These are phyloP conservation scores for Anabacerthia variegaticeps DNA, from an alignment of 2,797 vertebrate genomes.

Conservation along the genomic window DNA sequence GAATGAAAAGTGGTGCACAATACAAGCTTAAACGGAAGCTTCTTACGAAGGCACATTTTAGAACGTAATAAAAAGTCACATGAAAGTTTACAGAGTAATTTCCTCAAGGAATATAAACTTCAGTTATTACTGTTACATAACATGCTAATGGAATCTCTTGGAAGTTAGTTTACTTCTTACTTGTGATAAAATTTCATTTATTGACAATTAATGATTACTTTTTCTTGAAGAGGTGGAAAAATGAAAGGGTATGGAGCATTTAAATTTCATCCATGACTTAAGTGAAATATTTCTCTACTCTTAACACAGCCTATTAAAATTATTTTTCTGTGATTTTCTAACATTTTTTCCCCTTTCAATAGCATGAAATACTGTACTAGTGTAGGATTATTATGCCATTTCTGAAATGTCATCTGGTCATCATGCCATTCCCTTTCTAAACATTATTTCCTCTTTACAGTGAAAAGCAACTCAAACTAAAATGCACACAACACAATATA, in stretches of 20 bases:
- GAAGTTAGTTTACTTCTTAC: not conserved
- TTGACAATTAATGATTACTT: not conserved
- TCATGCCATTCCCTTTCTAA: not conserved
- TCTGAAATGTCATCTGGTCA: not conserved
- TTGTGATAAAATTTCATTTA: not conserved
- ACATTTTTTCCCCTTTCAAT: not conserved
- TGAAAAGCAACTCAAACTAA: not conserved
- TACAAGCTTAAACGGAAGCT: not conserved
- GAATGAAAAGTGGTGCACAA: not conserved
- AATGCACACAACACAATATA: not conserved
- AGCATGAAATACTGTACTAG: not conserved
- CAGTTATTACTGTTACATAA: not conserved
- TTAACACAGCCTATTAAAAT: not conserved
- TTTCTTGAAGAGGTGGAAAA: not conserved
- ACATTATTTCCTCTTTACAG: not conserved
- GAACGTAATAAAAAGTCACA: not conserved
- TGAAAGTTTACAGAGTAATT: not conserved
- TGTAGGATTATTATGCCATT: not conserved
- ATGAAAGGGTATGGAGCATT: not conserved
- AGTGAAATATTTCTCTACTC: not conserved
- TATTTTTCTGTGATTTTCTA: not conserved
- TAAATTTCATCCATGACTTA: not conserved
- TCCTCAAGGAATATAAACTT: not conserved
- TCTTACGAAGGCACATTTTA: not conserved
- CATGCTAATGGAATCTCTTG: not conserved